Conservation (phyloP, 2,797 vertebrate genomes). For the Argentina silus region DNA sequence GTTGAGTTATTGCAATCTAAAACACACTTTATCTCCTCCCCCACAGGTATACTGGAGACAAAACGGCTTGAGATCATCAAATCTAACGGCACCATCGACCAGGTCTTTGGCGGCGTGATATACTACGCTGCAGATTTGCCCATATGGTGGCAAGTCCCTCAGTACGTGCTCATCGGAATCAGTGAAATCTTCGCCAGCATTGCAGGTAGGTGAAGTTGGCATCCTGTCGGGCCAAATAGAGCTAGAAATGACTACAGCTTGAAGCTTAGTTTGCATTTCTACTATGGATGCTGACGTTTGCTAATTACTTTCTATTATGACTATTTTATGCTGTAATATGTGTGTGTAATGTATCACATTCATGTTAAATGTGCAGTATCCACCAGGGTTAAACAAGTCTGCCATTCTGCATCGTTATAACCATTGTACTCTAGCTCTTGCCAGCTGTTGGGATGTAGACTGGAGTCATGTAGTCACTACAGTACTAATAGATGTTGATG, state of each 20-base stretch:
- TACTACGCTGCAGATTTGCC: conserved; percentile 91
- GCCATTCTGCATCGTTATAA: no score
- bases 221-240: no score
- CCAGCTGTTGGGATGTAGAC: neutral
- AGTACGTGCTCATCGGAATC: conserved; percentile 95
- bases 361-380: no score
- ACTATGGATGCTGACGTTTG: neutral
- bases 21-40: conserved; percentile 31
- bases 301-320: neutral
- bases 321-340: no score
- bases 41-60: conserved; percentile 92
- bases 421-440: neutral
- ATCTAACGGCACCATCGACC: conserved; percentile 81
- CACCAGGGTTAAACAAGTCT: no score
- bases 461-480: conserved; percentile 24
- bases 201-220: conserved; percentile 80
- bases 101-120: conserved; percentile 85
- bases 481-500: conserved; percentile 42
- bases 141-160: conserved; percentile 99
- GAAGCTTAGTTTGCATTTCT: neutral
- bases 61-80: conserved; percentile 88
- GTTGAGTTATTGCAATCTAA: no score
- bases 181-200: conserved; percentile 99
- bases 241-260: neutral
- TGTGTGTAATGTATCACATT: no score